A percentile compares a stretch with the other conserved stretches of the same genome.
Conservation (phyloP, 2,113 vertebrate genomes). For the Daboia siamensis region DNA sequence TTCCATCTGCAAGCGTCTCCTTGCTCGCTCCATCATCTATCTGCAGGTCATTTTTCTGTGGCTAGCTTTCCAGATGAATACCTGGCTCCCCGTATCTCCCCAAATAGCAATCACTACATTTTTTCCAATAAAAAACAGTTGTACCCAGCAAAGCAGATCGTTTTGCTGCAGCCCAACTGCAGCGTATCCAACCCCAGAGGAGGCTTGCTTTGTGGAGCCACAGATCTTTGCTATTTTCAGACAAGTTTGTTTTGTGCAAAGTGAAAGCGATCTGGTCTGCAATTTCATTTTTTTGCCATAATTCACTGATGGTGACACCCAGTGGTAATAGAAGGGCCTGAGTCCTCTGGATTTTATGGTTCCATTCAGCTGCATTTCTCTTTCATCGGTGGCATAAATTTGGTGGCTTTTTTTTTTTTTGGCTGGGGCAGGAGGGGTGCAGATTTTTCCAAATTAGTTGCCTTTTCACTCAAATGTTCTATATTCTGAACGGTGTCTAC, state of each 20-base stretch:
- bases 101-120: neutral
- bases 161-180: neutral
- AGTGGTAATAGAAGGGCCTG: slow-evolving; percentile 58
- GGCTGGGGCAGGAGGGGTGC: slow-evolving; percentile 24
- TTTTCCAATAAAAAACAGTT: neutral
- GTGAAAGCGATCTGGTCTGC: slow-evolving; percentile 60
- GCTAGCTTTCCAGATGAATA: neutral
- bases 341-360: slow-evolving; percentile 58
- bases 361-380: slow-evolving; percentile 55
- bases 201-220: neutral
- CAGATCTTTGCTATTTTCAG: neutral
- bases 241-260: slow-evolving; percentile 56
- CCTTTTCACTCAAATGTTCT: slow-evolving; percentile 24
- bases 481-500: neutral
- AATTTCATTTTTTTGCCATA: slow-evolving; percentile 60
- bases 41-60: neutral
- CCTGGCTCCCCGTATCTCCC: neutral
- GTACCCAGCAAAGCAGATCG: neutral
- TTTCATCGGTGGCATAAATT: slow-evolving; percentile 59
- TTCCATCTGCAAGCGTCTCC: neutral
- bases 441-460: slow-evolving; percentile 59
- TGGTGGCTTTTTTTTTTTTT: slow-evolving; percentile 26
- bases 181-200: neutral
- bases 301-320: slow-evolving; percentile 53
- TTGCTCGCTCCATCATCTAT: neutral